Conservation (phyloP, 2,797 vertebrate genomes). For the Trachops cirrhosus region DNA sequence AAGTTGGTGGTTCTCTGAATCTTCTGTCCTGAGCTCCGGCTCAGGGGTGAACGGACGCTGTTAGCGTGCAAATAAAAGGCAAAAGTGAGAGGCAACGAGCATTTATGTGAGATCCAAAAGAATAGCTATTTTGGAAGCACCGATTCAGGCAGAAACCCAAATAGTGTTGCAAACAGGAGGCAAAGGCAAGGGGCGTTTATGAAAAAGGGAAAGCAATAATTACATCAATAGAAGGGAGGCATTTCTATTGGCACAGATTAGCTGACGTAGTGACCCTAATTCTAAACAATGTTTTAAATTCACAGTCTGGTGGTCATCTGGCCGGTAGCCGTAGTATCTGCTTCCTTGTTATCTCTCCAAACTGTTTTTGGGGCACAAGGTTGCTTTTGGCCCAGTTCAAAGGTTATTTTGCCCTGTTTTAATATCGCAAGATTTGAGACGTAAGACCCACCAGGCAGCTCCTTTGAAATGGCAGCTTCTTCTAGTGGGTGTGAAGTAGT, state of each 20-base stretch:
- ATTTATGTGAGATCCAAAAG: too few relatives aligned
- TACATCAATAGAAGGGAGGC: not conserved
- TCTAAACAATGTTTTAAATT: not conserved
- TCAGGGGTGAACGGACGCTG: not conserved
- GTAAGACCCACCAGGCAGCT: not conserved
- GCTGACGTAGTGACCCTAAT: not conserved
- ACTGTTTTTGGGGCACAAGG: not conserved
- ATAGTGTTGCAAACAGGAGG: not conserved
- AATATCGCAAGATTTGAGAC: not conserved
- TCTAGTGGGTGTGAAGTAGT: not conserved
- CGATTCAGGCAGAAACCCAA: not conserved
- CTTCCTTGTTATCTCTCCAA: not conserved
- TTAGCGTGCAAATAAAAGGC: not conserved
- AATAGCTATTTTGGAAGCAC: too few relatives aligned
- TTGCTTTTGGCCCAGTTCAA: not conserved
- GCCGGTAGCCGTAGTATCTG: not conserved
- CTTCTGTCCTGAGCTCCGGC: not conserved
- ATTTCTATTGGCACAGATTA: not conserved
- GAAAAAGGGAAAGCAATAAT: not conserved
- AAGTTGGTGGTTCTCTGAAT: not conserved
- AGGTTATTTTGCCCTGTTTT: not conserved
- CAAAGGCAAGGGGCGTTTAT: not conserved
- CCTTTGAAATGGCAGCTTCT: not conserved
- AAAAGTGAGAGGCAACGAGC: not conserved
- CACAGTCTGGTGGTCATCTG: not conserved